Evolutionary conservation across 2,113 vertebrate genomes (phyloP).

Genomic region (Tapirus terrestris): DNA sequence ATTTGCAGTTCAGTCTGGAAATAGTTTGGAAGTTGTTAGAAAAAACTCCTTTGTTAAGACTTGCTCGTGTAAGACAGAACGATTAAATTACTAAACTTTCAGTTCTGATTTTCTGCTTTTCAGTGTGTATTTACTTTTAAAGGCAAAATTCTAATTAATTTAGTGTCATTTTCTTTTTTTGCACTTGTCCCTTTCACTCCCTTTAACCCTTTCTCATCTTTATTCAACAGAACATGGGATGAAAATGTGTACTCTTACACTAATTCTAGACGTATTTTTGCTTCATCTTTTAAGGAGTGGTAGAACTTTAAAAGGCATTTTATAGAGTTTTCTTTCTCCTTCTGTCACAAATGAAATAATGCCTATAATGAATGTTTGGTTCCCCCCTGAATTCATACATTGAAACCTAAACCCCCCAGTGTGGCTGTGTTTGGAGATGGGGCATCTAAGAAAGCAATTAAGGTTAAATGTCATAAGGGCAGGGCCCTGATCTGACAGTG

Average conservation of each 20-base stretch:
- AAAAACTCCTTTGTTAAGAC: background rate
- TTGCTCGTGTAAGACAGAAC: background rate
- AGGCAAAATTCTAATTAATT: background rate
- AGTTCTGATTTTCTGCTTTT: slow-evolving; percentile 21
- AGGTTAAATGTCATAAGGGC: background rate
- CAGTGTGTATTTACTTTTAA: background rate
- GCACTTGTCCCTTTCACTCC: background rate
- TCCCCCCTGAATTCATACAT: background rate
- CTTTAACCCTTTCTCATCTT: background rate
- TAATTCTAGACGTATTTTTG: background rate
- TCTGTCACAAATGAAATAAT: background rate
- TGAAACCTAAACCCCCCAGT: background rate
- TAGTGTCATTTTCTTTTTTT: background rate
- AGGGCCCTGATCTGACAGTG: too few species aligned
- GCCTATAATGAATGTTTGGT: background rate
- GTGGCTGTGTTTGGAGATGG: background rate
- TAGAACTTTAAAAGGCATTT: background rate
- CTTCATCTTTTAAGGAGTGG: background rate
- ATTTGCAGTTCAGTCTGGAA: slow-evolving; percentile 53
- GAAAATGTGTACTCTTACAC: background rate
- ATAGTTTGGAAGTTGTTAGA: background rate
- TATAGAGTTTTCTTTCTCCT: background rate
- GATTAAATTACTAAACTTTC: background rate
- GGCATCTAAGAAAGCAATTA: background rate
- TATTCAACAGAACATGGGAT: background rate